Base-by-base conservation (phyloP, 1,140 invertebrate genomes). In the Leptinotarsa undecemlineata region DNA sequence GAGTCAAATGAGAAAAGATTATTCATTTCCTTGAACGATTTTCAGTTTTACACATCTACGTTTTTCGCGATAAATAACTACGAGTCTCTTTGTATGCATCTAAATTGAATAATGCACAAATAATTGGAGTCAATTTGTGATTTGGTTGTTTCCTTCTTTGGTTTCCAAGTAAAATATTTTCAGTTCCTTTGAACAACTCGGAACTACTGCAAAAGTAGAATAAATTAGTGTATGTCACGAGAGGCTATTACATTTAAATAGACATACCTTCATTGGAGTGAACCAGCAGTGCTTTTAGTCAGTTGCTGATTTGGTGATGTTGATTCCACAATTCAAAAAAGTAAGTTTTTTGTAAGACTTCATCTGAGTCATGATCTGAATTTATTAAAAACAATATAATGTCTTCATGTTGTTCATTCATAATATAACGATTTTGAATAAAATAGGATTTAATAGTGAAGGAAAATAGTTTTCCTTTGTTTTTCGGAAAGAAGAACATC, bases 131-230 rank as follows among this genome's bases (percentile, higher is more conserved):
- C 51, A 57, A 57, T 57, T 57, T 57, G 51, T 57, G 51, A 57
- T 19, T 57, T 57, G 51, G 51, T 17, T 57, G n/a, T 57, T 57
- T 57, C 17, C 51, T 57, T 4, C 15, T 17, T 57, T 6, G 14
- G 51, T 57, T 57, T 57, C 51, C n/a, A n/a, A n/a, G 51, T 33
- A 57, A 51, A 57, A 57, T 57, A 57, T 57, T 57, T 57, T n/a
- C 14, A n/a, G 51, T 57, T n/a, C 15, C 15, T 57, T 57, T n/a
- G 51, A 17, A 57, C n/a, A 15, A n/a, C 4, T 57, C 14, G 0
- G 1, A 57, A 4, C 4, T n/a, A 57, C 51, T 57, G 51, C 15
- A n/a, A 57, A 57, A 57, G 15, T 57, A 3, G 15, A 57, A 57
- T 57, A 57, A 57, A 57, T 57, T 57, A n/a, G 15, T 57, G 51